Evolutionary conservation across 92 coral and sea anemone species (phyloP).

Genomic region (Palythoa grandiflora): DNA sequence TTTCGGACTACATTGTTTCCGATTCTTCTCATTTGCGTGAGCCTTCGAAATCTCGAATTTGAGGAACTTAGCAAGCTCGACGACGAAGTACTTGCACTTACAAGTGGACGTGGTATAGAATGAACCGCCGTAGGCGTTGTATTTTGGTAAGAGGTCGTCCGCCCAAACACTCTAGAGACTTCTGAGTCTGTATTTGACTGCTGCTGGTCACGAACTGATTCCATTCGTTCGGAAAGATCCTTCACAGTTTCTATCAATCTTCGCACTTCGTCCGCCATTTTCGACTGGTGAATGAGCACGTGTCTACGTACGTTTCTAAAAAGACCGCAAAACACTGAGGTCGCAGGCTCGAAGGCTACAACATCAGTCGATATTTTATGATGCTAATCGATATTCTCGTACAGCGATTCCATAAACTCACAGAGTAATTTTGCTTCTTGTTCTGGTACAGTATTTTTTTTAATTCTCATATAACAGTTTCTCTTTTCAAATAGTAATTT

Average conservation of each 20-base stretch:
- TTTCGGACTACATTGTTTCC: constrained; percentile 27
- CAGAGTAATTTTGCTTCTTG: background rate
- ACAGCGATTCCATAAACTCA: background rate
- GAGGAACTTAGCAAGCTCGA: constrained; percentile 24
- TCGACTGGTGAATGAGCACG: background rate
- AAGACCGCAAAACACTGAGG: background rate
- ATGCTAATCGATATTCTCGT: background rate
- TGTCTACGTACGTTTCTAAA: background rate
- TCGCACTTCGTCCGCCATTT: constrained; percentile 44
- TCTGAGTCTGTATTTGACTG: too few species aligned
- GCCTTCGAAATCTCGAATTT: constrained; percentile 30
- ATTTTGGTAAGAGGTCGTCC: background rate
- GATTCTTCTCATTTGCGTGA: constrained; percentile 29
- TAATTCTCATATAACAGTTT: background rate
- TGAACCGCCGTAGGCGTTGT: constrained; percentile 21
- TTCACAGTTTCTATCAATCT: constrained; percentile 41
- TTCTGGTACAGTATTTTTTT: background rate
- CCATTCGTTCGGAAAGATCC: constrained; percentile 30
- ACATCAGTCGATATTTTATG: background rate
- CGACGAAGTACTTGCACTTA: constrained; percentile 7
- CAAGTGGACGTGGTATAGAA: constrained; percentile 25
- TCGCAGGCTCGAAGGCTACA: background rate
- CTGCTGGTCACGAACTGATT: background rate
- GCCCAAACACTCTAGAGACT: too few species aligned
- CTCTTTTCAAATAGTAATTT: background rate